phyloP scores from a whole-genome alignment of 2,888 invertebrate species.

The Eilema griseolum region DNA sequence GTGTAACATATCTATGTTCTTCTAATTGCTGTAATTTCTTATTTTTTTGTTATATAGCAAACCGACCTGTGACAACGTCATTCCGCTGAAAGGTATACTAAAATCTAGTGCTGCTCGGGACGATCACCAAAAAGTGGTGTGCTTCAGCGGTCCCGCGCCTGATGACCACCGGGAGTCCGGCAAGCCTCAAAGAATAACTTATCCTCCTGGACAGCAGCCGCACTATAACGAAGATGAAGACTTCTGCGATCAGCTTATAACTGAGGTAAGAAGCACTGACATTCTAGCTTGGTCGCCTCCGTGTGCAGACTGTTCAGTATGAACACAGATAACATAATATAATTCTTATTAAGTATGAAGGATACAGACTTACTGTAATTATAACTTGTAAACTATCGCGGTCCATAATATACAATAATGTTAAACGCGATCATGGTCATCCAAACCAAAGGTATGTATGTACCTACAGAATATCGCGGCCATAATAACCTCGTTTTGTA shows the following conservation, averaged over 20 bases:
- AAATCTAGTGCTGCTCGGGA: slow-evolving; percentile 76
- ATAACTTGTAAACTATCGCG: too few relatives aligned
- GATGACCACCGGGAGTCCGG: slow-evolving; percentile 62
- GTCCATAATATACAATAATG: too few relatives aligned
- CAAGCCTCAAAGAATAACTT: slow-evolving; percentile 35
- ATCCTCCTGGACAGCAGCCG: slow-evolving; percentile 72
- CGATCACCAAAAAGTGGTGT: slow-evolving; percentile 82
- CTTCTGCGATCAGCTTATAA: slow-evolving; percentile 72
- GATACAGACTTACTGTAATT: too few relatives aligned
- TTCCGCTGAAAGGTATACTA: slow-evolving; percentile 79
- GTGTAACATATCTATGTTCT: background rate
- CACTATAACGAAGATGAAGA: slow-evolving; percentile 70
- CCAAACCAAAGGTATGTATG: too few relatives aligned
- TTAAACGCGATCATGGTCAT: too few relatives aligned
- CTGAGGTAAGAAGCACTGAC: slow-evolving; percentile 57
- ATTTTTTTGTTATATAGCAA: slow-evolving; percentile 60
- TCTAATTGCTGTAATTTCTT: background rate
- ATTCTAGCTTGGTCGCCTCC: too few relatives aligned
- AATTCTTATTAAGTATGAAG: too few relatives aligned
- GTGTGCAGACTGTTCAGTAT: too few relatives aligned
- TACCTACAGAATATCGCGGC: too few relatives aligned
- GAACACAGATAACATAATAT: too few relatives aligned
- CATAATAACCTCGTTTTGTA: too few relatives aligned
- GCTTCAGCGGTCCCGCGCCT: slow-evolving; percentile 79
- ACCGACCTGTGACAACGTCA: slow-evolving; percentile 69